These are phyloP conservation scores for Erinaceus europaeus DNA, from an alignment of 2,113 vertebrate species.

Conservation along the genomic window DNA sequence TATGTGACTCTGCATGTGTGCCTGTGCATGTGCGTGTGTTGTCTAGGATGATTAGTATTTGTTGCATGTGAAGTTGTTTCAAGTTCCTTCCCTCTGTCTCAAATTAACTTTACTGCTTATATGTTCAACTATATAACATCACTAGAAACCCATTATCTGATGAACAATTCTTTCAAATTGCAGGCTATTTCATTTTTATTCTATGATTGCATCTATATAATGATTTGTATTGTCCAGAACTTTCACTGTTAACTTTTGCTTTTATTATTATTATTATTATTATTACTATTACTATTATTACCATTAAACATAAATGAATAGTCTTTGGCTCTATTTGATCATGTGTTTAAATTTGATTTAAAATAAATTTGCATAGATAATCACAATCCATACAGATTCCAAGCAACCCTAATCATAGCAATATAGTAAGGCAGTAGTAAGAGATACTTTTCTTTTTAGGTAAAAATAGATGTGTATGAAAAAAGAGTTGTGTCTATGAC, in stretches of 20 bases:
- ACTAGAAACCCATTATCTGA: background rate
- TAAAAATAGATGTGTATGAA: background rate
- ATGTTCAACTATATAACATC: background rate
- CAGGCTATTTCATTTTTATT: background rate
- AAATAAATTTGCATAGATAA: slow-evolving; percentile 28
- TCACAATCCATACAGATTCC: background rate
- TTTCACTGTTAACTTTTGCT: background rate
- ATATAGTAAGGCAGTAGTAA: background rate
- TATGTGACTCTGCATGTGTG: background rate
- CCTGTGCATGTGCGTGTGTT: background rate
- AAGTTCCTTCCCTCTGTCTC: background rate
- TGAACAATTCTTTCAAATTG: slow-evolving; percentile 9
- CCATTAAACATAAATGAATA: background rate
- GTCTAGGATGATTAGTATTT: background rate
- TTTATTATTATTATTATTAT: background rate
- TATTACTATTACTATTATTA: background rate
- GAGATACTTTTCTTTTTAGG: background rate
- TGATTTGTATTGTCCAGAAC: too few species aligned
- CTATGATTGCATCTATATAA: slow-evolving; percentile 4
- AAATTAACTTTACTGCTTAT: background rate
- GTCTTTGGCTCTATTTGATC: background rate
- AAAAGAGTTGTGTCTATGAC: background rate
- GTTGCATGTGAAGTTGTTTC: background rate
- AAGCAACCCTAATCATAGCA: background rate
- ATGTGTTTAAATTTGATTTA: background rate